phyloP scores from a whole-genome alignment of 35 echinoderm and acorn worm genomes.

The Ophiothrix spiculata region DNA sequence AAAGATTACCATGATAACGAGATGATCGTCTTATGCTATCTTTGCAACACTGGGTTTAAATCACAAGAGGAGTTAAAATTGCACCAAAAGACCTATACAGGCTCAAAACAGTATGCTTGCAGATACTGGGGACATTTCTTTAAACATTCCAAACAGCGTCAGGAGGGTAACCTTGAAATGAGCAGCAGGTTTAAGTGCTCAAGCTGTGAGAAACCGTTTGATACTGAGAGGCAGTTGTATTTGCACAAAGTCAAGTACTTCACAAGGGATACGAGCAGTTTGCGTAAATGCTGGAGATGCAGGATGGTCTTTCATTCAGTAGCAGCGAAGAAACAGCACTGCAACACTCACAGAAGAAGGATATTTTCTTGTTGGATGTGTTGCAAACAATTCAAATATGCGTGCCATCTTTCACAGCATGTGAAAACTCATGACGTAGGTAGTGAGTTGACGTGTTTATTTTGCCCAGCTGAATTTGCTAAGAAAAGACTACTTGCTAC shows the following conservation, averaged over 20 bases:
- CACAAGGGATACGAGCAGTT: not conserved
- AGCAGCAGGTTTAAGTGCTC: too few species aligned
- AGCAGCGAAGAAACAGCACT: not conserved
- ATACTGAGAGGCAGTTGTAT: not conserved
- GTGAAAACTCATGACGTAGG: not conserved
- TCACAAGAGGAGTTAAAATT: too few species aligned
- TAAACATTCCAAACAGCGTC: too few species aligned
- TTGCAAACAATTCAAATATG: not conserved
- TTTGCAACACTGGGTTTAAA: too few species aligned
- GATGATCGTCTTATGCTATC: too few species aligned
- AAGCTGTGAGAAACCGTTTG: not conserved
- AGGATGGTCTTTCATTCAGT: not conserved
- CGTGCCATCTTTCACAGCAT: not conserved
- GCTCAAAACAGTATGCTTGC: too few species aligned
- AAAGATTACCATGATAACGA: too few species aligned
- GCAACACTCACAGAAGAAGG: not conserved
- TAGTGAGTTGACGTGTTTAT: not conserved
- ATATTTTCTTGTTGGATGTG: not conserved
- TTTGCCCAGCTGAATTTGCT: not conserved
- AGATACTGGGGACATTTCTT: too few species aligned
- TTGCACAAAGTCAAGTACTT: not conserved
- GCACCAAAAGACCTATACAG: too few species aligned
- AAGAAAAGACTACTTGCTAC: not conserved
- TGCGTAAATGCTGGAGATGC: not conserved
- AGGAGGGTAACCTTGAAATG: too few species aligned